Evolutionary conservation across 2,888 invertebrate genomes (phyloP), one percentile per base, ranked within the genome.

Genomic region (Polymixis flavicincta): DNA sequence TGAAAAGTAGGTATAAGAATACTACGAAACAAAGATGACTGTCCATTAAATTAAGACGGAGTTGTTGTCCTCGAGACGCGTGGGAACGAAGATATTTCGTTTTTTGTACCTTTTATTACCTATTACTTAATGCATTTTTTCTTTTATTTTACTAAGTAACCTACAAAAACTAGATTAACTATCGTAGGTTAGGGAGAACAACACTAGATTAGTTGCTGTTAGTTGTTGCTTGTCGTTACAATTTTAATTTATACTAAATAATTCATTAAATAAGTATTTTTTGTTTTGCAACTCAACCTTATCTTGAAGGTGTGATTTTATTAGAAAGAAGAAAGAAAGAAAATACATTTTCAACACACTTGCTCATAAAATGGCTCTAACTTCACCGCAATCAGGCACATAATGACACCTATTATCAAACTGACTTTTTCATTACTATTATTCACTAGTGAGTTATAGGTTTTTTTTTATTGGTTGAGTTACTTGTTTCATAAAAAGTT

Each of bases 51-150:
- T 76, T 57, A 67, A 63, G 45, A 42, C n/a, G 8, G 22, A 84
- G 76, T 73, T 32, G 76, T 67, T 57, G 85, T 84, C 87, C 87
- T 86, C 79, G 85, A 67, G 17, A 5, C 19, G 32, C 76, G 86
- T 85, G 85, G 79, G 87, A 84, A 80, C 37, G 22, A 0, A 32
- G 25, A 71, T 60, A 42, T 78, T 60, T 70, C 50, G 52, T 42
- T 71, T 61, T 52, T 42, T 55, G 3, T 54, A 54, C n/a, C 14
- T 59, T 22, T 42, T 28, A 48, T 6, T 55, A 52, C 45, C 17
- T 67, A 66, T 54, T 57, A 70, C 19, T 50, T 17, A 28, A n/a
- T 54, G 57, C 19, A 50, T 19, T 59, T 32, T 61, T 48, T n/a
- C 17, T 57, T 48, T 60, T 28, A 19, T 57, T 57, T 48, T 50